Base-by-base conservation (phyloP, 2,797 vertebrate genomes). In the Anguilla megastoma region DNA sequence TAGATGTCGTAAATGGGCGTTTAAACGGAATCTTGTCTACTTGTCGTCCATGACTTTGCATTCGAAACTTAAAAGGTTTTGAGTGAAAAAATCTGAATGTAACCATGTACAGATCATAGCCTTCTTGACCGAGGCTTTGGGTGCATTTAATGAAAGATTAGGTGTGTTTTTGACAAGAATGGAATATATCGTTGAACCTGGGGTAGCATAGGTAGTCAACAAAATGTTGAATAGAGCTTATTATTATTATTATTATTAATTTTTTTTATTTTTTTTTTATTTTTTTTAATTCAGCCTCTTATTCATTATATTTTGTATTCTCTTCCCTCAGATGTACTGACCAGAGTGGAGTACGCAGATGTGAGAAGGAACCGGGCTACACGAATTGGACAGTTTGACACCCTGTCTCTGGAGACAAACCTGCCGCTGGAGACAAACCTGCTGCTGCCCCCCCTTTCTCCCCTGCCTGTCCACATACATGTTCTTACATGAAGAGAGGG, bases 401-500 rank as follows among this genome's bases (percentile, higher is more conserved):
- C 8, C n/a, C n/a, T 24, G 2, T 18, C 24, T 6, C 14, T 63
- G 60, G 60, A 63, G 60, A 63, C 48, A 14, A 66, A 63, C 52
- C 85, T 84, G 85, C 88, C 88, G 88, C 86, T 48, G 45, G 85
- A 85, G 91, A 87, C 86, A 89, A 90, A 89, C 90, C 90, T 83
- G 92, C 91, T 93, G 71, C 91, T 91, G 92, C 89, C 80, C 86
- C 90, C 90, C 93, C 91, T 87, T 95, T 94, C 92, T 93, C 94
- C 91, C 90, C 93, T 93, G 92, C 92, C 92, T 92, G 91, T 93
- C 91, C 80, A 94, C 90, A 95, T 98, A 97, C 94, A 98, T 98
- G 97, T 96, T 97, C 90, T 95, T 98, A 97, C 97, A 99, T 99
- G 98, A 99, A 97, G 98, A 99, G 98, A 95, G 96, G 95, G 88